These are phyloP conservation scores for Buphagus erythrorhynchus DNA, from an alignment of 2,797 vertebrate genomes.

Conservation along the genomic window DNA sequence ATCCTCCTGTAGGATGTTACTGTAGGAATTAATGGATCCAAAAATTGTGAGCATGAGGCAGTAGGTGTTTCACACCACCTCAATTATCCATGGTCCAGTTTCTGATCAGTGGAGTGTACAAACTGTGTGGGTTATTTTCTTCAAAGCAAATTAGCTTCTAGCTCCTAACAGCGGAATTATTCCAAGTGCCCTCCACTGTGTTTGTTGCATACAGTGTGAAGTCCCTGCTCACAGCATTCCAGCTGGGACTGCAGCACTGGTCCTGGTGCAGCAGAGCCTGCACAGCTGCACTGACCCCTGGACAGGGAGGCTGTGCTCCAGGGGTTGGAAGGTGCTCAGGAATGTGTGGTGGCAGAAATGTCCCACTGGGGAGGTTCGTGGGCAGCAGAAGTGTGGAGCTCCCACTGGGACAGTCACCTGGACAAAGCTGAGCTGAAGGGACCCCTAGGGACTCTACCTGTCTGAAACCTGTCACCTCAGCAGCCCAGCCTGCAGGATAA, in stretches of 20 bases:
- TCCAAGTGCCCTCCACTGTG: not conserved
- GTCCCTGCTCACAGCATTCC: not conserved
- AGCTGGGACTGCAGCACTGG: not conserved
- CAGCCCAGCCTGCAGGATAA: not conserved
- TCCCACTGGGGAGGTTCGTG: not conserved
- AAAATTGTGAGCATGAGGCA: conserved; percentile 35
- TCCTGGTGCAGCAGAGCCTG: not conserved
- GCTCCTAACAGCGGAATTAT: not conserved
- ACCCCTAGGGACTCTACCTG: not conserved
- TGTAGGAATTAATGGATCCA: conserved; percentile 55
- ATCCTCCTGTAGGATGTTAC: not conserved
- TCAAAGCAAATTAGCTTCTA: conserved; percentile 52
- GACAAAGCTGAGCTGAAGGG: not conserved
- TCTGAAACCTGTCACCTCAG: not conserved
- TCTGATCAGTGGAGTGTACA: conserved; percentile 30
- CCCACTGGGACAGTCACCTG: rapidly evolving
- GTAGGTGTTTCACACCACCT: conserved; percentile 40
- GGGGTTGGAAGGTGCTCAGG: not conserved
- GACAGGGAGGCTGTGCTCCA: rapidly evolving
- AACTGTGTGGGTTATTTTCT: conserved; percentile 28
- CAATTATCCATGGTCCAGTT: conserved; percentile 53
- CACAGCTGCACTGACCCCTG: not conserved
- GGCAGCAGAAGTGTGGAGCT: not conserved
- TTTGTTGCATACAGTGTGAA: not conserved
- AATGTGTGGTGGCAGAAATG: not conserved